Percentiles rank a stretch among this genome's conserved stretches.
Conservation (phyloP, 2,888 invertebrate genomes). For the Notodonta ziczac region DNA sequence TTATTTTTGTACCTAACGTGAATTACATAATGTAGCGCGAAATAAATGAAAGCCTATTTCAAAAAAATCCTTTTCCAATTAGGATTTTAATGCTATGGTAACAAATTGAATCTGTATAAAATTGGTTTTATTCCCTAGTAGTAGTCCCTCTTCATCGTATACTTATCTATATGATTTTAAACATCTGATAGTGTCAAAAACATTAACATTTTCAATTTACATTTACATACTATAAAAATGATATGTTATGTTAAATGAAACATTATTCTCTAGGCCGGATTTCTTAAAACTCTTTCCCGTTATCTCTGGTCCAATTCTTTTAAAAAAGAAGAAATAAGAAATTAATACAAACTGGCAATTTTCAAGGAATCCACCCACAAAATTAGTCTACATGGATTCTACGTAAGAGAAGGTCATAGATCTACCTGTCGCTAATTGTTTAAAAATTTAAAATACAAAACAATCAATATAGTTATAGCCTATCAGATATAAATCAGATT, state of each 20-base stretch:
- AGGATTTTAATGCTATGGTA: background rate
- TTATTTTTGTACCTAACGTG: no score
- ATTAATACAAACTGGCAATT: no score
- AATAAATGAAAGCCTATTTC: background rate
- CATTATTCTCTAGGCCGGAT: constrained; percentile 17
- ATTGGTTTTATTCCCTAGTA: constrained; percentile 7
- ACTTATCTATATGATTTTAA: constrained; percentile 14
- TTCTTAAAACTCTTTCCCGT: background rate
- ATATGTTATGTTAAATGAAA: constrained; percentile 50
- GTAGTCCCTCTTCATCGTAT: constrained; percentile 24
- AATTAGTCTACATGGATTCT: no score
- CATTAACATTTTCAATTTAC: background rate
- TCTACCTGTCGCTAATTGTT: no score
- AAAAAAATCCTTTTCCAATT: background rate
- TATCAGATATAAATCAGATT: no score
- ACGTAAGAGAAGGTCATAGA: no score
- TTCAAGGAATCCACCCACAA: no score
- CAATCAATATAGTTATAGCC: no score
- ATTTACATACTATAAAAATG: constrained; percentile 18
- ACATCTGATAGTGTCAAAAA: background rate
- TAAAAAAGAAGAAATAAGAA: no score
- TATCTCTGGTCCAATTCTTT: no score
- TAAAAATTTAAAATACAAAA: no score
- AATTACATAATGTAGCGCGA: no score
- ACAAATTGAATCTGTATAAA: constrained; percentile 13